phyloP scores from a whole-genome alignment of 2,888 invertebrate species.

The Cyclophora punctaria region DNA sequence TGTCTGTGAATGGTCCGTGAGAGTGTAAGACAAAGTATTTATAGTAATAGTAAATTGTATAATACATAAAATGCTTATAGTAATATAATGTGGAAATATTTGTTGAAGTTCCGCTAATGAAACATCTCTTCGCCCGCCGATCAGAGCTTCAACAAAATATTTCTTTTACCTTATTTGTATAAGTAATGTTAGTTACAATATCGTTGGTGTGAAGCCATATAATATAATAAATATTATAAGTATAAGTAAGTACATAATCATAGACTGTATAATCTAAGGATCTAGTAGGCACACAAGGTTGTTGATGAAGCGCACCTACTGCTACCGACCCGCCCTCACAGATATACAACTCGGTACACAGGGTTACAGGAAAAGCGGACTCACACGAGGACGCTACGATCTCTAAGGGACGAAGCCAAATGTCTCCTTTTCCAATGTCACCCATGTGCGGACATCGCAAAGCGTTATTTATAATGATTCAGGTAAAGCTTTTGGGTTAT shows the following conservation, averaged over 20 bases:
- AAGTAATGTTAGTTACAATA: too few species aligned
- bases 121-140: too few species aligned
- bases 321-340: constrained; percentile 25
- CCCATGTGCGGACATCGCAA: constrained; percentile 29
- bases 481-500: constrained; percentile 26
- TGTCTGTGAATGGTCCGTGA: constrained; percentile 28
- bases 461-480: constrained; percentile 23
- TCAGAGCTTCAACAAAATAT: neutral
- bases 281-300: constrained; percentile 24
- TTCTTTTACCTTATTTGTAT: neutral
- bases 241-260: neutral
- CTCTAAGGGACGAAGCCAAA: constrained; percentile 10
- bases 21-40: constrained; percentile 24
- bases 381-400: constrained; percentile 13
- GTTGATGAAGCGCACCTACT: constrained; percentile 21
- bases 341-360: constrained; percentile 17
- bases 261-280: neutral
- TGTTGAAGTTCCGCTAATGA: constrained; percentile 4
- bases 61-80: constrained; percentile 25
- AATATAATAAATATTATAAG: constrained; percentile 9
- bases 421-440: constrained; percentile 22
- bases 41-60: constrained; percentile 20
- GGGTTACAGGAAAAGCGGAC: constrained; percentile 36
- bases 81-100: constrained; percentile 16
- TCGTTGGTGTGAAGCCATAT: constrained; percentile 1